phyloP scores from a whole-genome alignment of 2,888 invertebrate species.

The Antitype chi region DNA sequence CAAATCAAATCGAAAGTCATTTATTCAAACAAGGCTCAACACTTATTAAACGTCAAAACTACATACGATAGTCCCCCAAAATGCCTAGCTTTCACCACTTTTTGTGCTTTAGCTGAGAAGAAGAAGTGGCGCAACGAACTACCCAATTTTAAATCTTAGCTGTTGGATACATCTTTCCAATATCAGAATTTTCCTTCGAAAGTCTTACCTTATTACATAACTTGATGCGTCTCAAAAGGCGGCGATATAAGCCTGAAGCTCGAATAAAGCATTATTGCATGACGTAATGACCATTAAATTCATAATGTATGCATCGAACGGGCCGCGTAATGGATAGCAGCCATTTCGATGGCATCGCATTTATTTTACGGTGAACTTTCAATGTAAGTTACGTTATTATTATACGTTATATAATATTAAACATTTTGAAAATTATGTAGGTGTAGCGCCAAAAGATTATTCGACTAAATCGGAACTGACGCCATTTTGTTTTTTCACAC shows the following conservation, averaged over 20 bases:
- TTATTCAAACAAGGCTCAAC: too few species aligned
- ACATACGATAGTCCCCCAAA: too few species aligned
- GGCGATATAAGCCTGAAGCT: conserved; percentile 27
- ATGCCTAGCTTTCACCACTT: too few species aligned
- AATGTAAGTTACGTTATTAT: conserved; percentile 1
- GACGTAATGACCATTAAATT: conserved; percentile 69
- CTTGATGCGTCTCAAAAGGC: conserved; percentile 11
- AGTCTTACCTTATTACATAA: conserved; percentile 18
- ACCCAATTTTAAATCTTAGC: too few species aligned
- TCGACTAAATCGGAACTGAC: not conserved
- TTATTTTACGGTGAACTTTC: conserved; percentile 23
- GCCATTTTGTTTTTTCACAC: not conserved
- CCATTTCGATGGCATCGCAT: conserved; percentile 32
- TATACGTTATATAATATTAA: too few species aligned
- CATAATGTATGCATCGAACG: conserved; percentile 69
- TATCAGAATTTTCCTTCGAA: not conserved
- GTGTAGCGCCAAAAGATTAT: not conserved
- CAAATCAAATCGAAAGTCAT: too few species aligned
- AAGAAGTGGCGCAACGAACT: too few species aligned
- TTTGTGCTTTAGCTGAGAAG: too few species aligned
- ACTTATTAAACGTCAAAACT: too few species aligned
- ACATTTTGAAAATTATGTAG: not conserved
- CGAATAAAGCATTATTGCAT: conserved; percentile 61
- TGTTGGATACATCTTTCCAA: not conserved
- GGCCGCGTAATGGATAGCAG: conserved; percentile 55